Evolutionary conservation across 1,140 invertebrate genomes (phyloP), one percentile per base, ranked within the genome.

Genomic region (Micrasema minimum): DNA sequence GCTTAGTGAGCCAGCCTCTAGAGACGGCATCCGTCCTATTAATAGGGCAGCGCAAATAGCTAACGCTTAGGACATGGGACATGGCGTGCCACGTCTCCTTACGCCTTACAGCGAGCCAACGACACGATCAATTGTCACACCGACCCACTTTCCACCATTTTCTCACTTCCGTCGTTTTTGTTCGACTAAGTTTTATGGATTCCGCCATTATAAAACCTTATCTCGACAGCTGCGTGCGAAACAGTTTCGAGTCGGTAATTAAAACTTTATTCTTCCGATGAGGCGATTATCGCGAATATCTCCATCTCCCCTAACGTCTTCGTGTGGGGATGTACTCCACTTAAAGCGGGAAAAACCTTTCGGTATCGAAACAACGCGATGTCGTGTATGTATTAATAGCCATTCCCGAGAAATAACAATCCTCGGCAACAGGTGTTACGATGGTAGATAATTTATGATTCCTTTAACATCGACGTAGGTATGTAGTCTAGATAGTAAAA

Each of bases 11-110:
- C 55, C 55, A 59, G 55, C 18, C 55, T 59, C 35, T 23, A 22
- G 18, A 20, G 16, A 20, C 18, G 46, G 51, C 31, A 59, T 59
- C 7, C 16, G 3, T 12, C 37, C 37, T 59, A 59, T 59, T 41
- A 41, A 59, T 59, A 59, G 55, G 50, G 10, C 9, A 31, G 50
- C 55, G 37, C 35, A 59, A 59, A 59, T 59, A 59, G 55, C 55
- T 35, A n/a, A 16, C 18, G 14, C 37, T 14, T 2, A 31, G 31
- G 22, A 55, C 51, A 55, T 55, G 10, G 14, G 10, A 16, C 51
- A 31, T 55, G 12, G 23, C 51, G 14, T n/a, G 31, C 14, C 35
- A 10, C 37, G 18, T 35, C 37, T 38, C 55, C 55, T 59, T 38
- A 38, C 11, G 55, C 5, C 55, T 6, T 48, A 20, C 46, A 10